Percentiles rank a stretch among this genome's conserved stretches.
These are phyloP conservation scores for Gavialis gangeticus DNA, from an alignment of 2,113 vertebrate species.

Conservation along the genomic window DNA sequence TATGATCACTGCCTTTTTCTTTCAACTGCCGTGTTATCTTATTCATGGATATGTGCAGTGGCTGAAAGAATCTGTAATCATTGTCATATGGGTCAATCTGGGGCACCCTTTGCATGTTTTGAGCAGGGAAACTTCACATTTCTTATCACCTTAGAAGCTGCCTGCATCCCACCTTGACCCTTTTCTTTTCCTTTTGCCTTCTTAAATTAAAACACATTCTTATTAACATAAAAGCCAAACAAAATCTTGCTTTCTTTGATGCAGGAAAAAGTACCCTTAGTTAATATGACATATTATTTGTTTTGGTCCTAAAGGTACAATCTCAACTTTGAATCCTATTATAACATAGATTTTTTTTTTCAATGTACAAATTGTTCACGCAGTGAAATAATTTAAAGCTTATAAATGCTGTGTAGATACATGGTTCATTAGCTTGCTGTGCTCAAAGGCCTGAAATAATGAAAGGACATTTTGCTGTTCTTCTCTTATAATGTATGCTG, in stretches of 20 bases:
- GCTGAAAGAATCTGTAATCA: neutral
- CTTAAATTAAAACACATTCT: neutral
- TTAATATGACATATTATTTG: rapidly evolving
- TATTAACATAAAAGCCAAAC: neutral
- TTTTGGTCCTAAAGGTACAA: neutral
- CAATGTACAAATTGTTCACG: neutral
- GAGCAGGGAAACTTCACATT: neutral
- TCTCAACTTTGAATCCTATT: neutral
- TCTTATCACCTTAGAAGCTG: neutral
- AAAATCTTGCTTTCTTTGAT: neutral
- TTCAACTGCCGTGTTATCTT: too few species aligned
- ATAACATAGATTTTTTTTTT: neutral
- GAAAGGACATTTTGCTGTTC: neutral
- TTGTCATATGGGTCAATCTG: neutral
- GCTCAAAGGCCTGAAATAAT: neutral
- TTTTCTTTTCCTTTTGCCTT: neutral
- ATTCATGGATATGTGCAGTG: neutral
- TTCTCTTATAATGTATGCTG: neutral
- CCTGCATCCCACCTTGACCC: neutral
- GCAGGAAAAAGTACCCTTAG: neutral
- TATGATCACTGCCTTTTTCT: too few species aligned
- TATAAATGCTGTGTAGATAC: neutral
- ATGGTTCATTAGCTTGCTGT: neutral
- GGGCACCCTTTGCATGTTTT: rapidly evolving
- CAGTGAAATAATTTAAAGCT: neutral